Evolutionary conservation across 1,140 invertebrate genomes (phyloP), one percentile per base, ranked within the genome.

Genomic region (Amyelois transitella): DNA sequence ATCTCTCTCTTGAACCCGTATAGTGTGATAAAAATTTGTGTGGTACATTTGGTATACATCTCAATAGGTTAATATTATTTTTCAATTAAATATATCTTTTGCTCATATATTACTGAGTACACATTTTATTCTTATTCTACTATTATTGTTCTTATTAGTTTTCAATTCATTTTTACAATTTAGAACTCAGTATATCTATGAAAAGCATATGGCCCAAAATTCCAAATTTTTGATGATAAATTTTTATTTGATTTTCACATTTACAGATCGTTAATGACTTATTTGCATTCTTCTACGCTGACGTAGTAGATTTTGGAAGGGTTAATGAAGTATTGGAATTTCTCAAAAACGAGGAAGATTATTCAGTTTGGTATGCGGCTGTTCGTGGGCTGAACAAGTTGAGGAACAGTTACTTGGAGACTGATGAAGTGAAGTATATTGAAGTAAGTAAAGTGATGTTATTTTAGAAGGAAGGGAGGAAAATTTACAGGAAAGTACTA

Each of bases 201-300:
- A 5, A 28, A 28, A 28, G 25, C 5, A 12, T 28, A 28, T 28
- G 25, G 12, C 12, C 5, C 5, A 28, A n/a, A n/a, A n/a, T n/a
- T n/a, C n/a, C n/a, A n/a, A n/a, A 5, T 24, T 24, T 24, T 24
- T 43, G 38, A 43, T 3, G 4, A 3, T 0, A 94, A 93, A 71
- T 79, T 92, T 69, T 92, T 91, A 18, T 32, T 58, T 43, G 49
- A 50, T 63, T 55, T 58, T 53, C 52, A n/a, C n/a, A 50, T 38
- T 69, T 81, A 51, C 69, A 88, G 85, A 88, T 96, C 21, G 88
- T 97, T 0, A 94, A 96, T 62, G 96, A 97, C 88, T 83, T 94
- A 3, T 91, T 96, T 49, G 93, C 94, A 53, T 77, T 91, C 14
- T 77, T 89, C 3, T 84, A 88, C 51, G 80, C 88, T 18, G 85